phyloP scores from a whole-genome alignment of 2,888 invertebrate species.

The Amiota minor region DNA sequence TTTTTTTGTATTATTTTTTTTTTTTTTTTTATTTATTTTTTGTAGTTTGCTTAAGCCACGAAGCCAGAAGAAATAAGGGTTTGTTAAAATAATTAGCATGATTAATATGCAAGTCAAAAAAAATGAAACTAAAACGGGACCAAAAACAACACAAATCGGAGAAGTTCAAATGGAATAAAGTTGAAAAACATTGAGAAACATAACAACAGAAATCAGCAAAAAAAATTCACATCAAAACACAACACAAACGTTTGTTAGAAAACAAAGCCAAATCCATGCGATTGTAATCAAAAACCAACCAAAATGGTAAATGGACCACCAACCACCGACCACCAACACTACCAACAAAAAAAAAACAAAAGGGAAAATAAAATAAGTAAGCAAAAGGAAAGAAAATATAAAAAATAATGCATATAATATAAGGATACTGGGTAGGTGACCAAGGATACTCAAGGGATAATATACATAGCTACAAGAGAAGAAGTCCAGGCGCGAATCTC shows the following conservation, averaged over 20 bases:
- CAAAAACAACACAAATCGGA: not conserved
- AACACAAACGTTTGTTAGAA: not conserved
- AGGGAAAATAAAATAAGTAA: not conserved
- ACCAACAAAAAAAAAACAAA: not conserved
- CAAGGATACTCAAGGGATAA: not conserved
- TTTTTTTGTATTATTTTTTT: not conserved
- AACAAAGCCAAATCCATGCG: not conserved
- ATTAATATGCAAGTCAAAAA: conserved; percentile 25
- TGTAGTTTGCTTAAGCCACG: not conserved
- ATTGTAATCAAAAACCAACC: not conserved
- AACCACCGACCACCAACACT: not conserved
- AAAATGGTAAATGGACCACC: not conserved
- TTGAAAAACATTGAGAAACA: not conserved
- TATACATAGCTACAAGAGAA: too few relatives aligned
- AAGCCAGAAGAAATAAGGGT: not conserved
- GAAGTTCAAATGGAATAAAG: too few relatives aligned
- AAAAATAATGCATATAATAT: too few relatives aligned
- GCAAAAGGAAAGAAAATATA: not conserved
- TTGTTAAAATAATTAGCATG: conserved; percentile 15
- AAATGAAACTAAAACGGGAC: not conserved
- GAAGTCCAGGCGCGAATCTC: conserved; percentile 18
- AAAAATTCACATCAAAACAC: not conserved
- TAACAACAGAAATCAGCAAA: not conserved
- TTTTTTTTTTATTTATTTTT: not conserved
- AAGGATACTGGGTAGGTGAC: not conserved